A percentile compares a stretch with the other conserved stretches of the same genome.
Evolutionary conservation across 2,113 vertebrate species (phyloP).

Genomic region (Scytalopus superciliaris): DNA sequence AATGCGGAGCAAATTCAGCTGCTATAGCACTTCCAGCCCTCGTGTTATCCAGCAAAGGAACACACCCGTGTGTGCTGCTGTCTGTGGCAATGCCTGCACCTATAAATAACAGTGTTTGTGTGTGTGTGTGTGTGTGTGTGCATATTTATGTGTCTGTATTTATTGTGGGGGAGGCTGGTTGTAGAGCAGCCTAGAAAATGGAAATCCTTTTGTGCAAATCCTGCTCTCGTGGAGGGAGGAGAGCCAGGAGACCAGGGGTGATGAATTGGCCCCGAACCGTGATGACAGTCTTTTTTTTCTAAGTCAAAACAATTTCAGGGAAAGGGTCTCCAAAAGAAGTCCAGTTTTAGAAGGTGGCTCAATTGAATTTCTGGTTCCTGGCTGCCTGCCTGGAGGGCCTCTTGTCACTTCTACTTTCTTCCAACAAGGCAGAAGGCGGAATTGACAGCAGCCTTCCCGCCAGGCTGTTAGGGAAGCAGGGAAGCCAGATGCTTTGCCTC

Average conservation of each 20-base stretch:
- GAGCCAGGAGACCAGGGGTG: not conserved
- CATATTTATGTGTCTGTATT: constrained; percentile 4
- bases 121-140: not conserved
- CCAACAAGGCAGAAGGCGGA: constrained; percentile 64
- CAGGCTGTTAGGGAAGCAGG: constrained; percentile 38
- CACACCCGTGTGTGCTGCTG: not conserved
- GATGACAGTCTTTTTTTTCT: not conserved
- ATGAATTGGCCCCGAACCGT: not conserved
- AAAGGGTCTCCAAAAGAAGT: constrained; percentile 44
- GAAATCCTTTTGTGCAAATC: constrained; percentile 20
- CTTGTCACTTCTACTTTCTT: constrained; percentile 65
- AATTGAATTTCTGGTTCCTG: constrained; percentile 58
- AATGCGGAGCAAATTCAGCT: constrained; percentile 10
- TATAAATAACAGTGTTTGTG: constrained; percentile 12
- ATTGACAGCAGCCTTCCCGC: constrained; percentile 61
- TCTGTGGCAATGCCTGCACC: not conserved
- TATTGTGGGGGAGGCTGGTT: not conserved
- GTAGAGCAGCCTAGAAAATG: not conserved
- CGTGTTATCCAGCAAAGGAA: not conserved
- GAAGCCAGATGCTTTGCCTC: constrained; percentile 62
- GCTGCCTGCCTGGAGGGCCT: constrained; percentile 60
- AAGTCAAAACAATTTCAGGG: constrained; percentile 27
- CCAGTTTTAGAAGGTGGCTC: constrained; percentile 42
- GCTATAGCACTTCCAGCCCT: not conserved
- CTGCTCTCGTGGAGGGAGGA: not conserved